Conservation (phyloP, 2,113 vertebrate species). For the Chunga burmeisteri region DNA sequence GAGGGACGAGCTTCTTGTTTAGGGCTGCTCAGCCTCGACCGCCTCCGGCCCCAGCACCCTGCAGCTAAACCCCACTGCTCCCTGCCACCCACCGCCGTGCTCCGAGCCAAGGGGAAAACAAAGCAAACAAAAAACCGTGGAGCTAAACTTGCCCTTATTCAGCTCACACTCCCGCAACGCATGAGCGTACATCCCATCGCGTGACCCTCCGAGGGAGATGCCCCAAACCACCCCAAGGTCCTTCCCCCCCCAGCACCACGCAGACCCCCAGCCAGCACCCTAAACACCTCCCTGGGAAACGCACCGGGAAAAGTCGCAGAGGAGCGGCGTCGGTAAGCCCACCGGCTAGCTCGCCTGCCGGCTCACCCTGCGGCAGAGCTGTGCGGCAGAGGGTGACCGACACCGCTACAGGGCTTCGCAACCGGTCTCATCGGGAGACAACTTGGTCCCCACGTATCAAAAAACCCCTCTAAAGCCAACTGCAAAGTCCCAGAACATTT, state of each 20-base stretch:
- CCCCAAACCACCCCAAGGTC: accelerated
- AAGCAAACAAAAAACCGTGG: neutral
- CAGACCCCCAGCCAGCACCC: neutral
- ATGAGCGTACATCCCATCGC: accelerated
- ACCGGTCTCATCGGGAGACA: neutral
- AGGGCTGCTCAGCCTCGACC: neutral
- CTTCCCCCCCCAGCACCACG: neutral
- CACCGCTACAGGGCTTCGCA: accelerated
- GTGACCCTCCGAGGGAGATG: neutral
- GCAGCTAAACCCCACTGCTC: neutral
- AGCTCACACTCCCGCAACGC: accelerated
- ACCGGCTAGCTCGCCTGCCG: accelerated
- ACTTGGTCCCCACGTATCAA: accelerated
- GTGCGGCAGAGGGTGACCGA: neutral
- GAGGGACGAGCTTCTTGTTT: neutral
- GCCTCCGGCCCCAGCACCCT: neutral
- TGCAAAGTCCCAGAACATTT: accelerated
- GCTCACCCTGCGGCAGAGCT: neutral
- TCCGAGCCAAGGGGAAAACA: neutral
- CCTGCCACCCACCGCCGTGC: accelerated
- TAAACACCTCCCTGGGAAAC: accelerated
- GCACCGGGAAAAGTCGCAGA: accelerated
- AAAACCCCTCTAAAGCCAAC: neutral
- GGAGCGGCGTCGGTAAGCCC: neutral
- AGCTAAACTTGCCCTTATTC: neutral